Conservation (phyloP, 2,888 invertebrate species). For the Minunthozetes semirufus region DNA sequence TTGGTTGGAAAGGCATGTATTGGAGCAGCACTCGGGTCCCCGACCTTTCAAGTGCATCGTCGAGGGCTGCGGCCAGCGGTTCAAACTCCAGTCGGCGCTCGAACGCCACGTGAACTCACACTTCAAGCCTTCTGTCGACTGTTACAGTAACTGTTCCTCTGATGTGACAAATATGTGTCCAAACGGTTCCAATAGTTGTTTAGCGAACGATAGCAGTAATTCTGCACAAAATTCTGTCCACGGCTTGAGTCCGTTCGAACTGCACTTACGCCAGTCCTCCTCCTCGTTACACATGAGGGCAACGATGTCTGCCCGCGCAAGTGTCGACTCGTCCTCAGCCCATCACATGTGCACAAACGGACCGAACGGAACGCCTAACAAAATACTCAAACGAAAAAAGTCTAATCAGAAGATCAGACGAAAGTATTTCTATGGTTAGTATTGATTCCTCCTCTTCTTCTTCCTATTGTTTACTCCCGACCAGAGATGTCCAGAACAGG, state of each 20-base stretch:
- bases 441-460: not conserved
- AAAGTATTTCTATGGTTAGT: conserved; percentile 14
- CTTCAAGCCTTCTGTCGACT: conserved; percentile 36
- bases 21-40: conserved; percentile 36
- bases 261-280: conserved; percentile 13
- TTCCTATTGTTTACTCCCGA: not conserved
- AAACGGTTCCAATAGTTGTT: not conserved
- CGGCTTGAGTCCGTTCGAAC: conserved; percentile 3
- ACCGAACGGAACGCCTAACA: conserved; percentile 20
- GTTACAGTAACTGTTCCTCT: conserved; percentile 4
- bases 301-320: conserved; percentile 14
- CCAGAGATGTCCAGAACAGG: not conserved
- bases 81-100: conserved; percentile 58
- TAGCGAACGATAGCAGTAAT: not conserved
- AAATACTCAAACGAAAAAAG: conserved; percentile 27
- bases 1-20: conserved; percentile 69
- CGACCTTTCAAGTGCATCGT: conserved; percentile 86
- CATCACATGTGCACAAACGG: not conserved
- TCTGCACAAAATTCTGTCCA: not conserved
- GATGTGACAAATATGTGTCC: conserved; percentile 7
- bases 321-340: not conserved
- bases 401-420: conserved; percentile 4
- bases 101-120: conserved; percentile 62
- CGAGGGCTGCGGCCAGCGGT: conserved; percentile 69
- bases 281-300: not conserved